Percentiles rank a stretch among this genome's conserved stretches.
Conservation (phyloP, 2,113 vertebrate genomes). For the Ictalurus punctatus region DNA sequence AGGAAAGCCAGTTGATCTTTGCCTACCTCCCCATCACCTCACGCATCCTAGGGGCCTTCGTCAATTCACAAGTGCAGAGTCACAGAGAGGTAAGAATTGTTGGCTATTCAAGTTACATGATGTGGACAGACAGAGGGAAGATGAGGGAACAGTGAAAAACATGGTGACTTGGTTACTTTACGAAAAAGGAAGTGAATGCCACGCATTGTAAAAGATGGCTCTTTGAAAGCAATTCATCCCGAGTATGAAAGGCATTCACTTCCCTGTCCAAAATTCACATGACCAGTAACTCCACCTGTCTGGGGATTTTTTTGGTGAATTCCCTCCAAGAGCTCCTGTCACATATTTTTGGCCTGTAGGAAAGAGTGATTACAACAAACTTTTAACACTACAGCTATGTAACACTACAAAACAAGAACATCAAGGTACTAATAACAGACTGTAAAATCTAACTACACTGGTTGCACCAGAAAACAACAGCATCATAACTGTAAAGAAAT, state of each 20-base stretch:
- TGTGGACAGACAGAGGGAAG: not conserved
- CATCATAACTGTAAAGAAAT: not conserved
- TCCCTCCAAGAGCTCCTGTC: not conserved
- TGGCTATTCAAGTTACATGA: not conserved
- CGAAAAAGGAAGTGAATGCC: not conserved
- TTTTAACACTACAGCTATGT: not conserved
- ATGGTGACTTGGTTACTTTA: not conserved
- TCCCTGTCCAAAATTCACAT: not conserved
- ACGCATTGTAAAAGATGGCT: not conserved
- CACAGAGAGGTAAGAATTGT: constrained; percentile 85
- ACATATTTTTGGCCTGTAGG: not conserved
- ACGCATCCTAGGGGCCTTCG: constrained; percentile 89
- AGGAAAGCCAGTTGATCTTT: constrained; percentile 96
- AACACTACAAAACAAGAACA: not conserved
- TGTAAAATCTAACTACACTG: not conserved
- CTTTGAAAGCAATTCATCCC: not conserved
- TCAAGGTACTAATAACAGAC: not conserved
- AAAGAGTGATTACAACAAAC: not conserved
- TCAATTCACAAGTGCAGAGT: constrained; percentile 95
- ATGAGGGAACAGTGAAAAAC: not conserved
- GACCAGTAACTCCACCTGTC: not conserved
- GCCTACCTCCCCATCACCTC: constrained; percentile 91
- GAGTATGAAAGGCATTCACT: not conserved
- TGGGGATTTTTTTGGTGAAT: not conserved
- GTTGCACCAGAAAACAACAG: not conserved